Evolutionary conservation across 2,888 invertebrate species (phyloP).

Genomic region (Stenurella melanura): DNA sequence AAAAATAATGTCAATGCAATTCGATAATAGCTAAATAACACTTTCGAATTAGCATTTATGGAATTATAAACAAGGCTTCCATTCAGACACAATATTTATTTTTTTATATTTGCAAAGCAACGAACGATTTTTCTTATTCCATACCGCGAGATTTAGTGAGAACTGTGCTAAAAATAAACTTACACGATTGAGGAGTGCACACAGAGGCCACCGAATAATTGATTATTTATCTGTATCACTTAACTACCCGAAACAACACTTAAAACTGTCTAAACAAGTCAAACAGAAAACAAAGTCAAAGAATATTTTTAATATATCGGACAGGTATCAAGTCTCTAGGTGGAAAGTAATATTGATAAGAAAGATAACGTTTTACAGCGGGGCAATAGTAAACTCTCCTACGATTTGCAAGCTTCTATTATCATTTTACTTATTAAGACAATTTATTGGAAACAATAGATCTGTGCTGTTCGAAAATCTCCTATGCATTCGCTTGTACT

Average conservation of each 20-base stretch:
- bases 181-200: conserved; percentile 11
- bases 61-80: no score
- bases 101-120: background rate
- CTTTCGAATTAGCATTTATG: no score
- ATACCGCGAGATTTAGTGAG: background rate
- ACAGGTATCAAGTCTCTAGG: conserved; percentile 57
- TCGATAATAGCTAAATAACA: no score
- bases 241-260: conserved; percentile 23
- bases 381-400: conserved; percentile 44
- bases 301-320: conserved; percentile 47
- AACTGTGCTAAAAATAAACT: conserved; percentile 26
- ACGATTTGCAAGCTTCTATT: conserved; percentile 1
- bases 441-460: no score
- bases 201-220: conserved; percentile 13
- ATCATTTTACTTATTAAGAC: background rate
- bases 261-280: conserved; percentile 34
- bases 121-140: background rate
- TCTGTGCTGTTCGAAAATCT: no score
- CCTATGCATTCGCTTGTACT: no score
- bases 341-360: conserved; percentile 65
- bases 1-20: no score
- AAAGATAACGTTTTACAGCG: conserved; percentile 54
- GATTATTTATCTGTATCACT: conserved; percentile 25
- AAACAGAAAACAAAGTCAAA: conserved; percentile 41
- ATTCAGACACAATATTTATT: background rate